Conservation (phyloP, 2,888 invertebrate genomes). For the Petrolisthes manimaculis region DNA sequence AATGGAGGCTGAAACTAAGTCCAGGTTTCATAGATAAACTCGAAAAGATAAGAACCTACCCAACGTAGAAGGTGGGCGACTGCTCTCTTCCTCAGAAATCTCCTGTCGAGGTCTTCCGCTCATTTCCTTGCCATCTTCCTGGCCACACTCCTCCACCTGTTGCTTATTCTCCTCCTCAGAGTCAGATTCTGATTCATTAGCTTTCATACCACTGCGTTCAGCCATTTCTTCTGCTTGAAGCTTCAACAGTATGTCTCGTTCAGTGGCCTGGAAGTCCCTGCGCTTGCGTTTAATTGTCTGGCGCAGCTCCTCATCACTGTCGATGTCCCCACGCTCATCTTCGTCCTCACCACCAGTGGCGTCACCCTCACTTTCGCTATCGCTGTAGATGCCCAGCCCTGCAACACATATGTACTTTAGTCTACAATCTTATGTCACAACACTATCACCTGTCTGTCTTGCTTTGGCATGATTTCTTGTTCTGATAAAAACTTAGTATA, state of each 20-base stretch:
- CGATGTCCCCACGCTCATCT: slow-evolving; percentile 38
- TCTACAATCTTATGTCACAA: too few species aligned
- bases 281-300: slow-evolving; percentile 62
- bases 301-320: slow-evolving; percentile 66
- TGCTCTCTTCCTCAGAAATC: slow-evolving; percentile 17
- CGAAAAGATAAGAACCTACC: background rate
- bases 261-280: slow-evolving; percentile 60
- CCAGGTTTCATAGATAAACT: background rate
- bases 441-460: too few species aligned
- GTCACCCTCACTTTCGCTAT: slow-evolving; percentile 61
- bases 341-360: slow-evolving; percentile 40
- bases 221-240: slow-evolving; percentile 61
- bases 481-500: too few species aligned
- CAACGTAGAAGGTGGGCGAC: background rate
- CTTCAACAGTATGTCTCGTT: slow-evolving; percentile 60
- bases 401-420: slow-evolving; percentile 20
- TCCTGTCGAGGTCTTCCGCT: background rate
- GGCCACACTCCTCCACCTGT: background rate
- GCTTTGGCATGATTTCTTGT: too few species aligned
- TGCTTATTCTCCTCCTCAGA: slow-evolving; percentile 48
- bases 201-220: slow-evolving; percentile 30
- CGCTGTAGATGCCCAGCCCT: slow-evolving; percentile 66
- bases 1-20: background rate
- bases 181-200: slow-evolving; percentile 41
- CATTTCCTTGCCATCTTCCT: slow-evolving; percentile 2